phyloP scores from a whole-genome alignment of 1,140 invertebrate species.

The Acromyrmex echinatior region DNA sequence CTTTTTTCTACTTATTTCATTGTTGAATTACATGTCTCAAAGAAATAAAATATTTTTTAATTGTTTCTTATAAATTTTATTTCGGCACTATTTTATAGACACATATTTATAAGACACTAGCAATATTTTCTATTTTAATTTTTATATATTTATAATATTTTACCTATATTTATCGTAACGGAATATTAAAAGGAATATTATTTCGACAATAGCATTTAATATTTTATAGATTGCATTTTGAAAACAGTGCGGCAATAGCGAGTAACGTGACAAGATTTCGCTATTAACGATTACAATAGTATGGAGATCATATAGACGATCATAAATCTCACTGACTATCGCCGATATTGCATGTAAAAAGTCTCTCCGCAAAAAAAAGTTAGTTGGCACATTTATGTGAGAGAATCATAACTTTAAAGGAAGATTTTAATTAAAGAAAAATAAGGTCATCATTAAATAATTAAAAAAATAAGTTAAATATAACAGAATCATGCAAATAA shows the following conservation, averaged over 20 bases:
- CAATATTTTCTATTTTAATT: background rate
- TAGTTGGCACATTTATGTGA: background rate
- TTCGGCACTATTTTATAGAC: background rate
- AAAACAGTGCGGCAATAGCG: background rate
- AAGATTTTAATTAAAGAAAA: constrained; percentile 11
- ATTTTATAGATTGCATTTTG: constrained; percentile 39
- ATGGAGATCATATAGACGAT: constrained; percentile 9
- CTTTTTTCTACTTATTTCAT: no score
- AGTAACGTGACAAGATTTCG: constrained; percentile 40
- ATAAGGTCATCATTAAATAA: background rate
- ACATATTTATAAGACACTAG: background rate
- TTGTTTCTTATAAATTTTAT: background rate
- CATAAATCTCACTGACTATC: constrained; percentile 44
- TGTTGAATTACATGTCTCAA: no score
- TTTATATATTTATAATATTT: constrained; percentile 13
- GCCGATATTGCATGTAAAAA: constrained; percentile 11
- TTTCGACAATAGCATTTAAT: constrained; percentile 13
- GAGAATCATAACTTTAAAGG: background rate
- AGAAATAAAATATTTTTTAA: background rate
- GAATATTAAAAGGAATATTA: background rate
- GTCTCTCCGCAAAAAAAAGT: background rate
- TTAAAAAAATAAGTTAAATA: background rate
- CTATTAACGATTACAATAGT: constrained; percentile 54
- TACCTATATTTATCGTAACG: background rate
- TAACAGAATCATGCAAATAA: background rate